Evolutionary conservation across 1,140 invertebrate genomes (phyloP), one percentile per base, ranked within the genome.

Genomic region (Yoshiicerus persimilis): DNA sequence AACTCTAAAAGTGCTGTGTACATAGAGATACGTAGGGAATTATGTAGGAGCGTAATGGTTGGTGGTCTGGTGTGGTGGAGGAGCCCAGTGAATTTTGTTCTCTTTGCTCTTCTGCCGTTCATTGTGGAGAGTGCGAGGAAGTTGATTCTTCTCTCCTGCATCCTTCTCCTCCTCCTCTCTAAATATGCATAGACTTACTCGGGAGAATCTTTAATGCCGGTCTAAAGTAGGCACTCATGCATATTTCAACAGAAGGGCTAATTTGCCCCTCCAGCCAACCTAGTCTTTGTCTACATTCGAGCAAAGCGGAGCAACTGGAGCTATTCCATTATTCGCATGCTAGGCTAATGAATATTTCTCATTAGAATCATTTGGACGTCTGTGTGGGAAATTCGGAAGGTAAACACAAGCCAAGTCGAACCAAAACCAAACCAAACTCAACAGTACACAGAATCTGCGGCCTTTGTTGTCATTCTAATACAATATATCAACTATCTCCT

Each of bases 301-400:
- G n/a, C n/a, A n/a, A n/a, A 62, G 2, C 47, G 32, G 84, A 66
- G 32, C 64, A 83, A 66, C n/a, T 36, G 25, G 56, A 86, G 84
- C 8, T 23, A 86, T 36, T 86, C 47, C 62, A 66, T 86, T 66
- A 86, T 86, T 86, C 56, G 23, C 56, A 23, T 36, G 62, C 47
- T 86, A 64, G 38, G 66, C 47, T 86, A 86, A 86, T 86, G 84
- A 86, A 86, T 86, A 86, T 64, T 86, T 64, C 84, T 86, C 84
- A 62, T 86, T 62, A 86, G 62, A 36, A 56, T 62, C 75, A 80
- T 80, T 80, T 80, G 75, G 75, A 80, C 13, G 75, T 80, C 38
- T 84, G 41, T 47, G 41, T 84, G 83, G 41, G 41, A 41, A 47
- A 84, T 56, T 47, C 83, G 41, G 83, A 38, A 47, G 41, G 41